These are phyloP conservation scores for Crioceris asparagi DNA, from an alignment of 2,888 invertebrate species.

Conservation along the genomic window DNA sequence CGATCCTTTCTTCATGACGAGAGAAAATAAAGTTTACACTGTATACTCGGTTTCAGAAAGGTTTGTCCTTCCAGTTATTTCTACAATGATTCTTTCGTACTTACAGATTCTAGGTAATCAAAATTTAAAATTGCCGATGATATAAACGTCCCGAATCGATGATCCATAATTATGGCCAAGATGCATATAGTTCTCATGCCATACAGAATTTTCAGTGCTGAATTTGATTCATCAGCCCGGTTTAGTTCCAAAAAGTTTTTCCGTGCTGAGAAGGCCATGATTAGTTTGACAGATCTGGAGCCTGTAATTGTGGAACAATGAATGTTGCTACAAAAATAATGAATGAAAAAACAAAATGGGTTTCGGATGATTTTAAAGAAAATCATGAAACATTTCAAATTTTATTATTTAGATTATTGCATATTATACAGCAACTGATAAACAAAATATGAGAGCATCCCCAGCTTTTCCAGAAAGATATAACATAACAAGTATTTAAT, in stretches of 20 bases:
- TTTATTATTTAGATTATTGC: too few relatives aligned
- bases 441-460: too few relatives aligned
- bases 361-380: too few relatives aligned
- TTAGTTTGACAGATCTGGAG: constrained; percentile 14
- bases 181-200: constrained; percentile 48
- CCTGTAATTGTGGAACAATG: constrained; percentile 12
- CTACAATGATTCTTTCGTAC: too few relatives aligned
- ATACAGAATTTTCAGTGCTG: constrained; percentile 44
- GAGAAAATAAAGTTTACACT: too few relatives aligned
- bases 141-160: constrained; percentile 44
- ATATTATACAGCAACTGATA: too few relatives aligned
- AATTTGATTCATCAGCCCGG: constrained; percentile 36
- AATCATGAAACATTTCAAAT: too few relatives aligned
- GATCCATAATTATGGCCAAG: constrained; percentile 45
- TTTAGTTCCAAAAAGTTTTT: constrained; percentile 35
- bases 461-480: too few relatives aligned
- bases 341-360: too few relatives aligned
- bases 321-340: too few relatives aligned
- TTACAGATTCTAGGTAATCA: constrained; percentile 44
- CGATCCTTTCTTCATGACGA: too few relatives aligned
- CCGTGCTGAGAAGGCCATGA: constrained; percentile 31
- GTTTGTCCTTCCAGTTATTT: not conserved
- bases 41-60: not conserved
- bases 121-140: constrained; percentile 47
- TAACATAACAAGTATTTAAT: too few relatives aligned